phyloP scores from a whole-genome alignment of 2,888 invertebrate species.

The Marronus borbonicus region DNA sequence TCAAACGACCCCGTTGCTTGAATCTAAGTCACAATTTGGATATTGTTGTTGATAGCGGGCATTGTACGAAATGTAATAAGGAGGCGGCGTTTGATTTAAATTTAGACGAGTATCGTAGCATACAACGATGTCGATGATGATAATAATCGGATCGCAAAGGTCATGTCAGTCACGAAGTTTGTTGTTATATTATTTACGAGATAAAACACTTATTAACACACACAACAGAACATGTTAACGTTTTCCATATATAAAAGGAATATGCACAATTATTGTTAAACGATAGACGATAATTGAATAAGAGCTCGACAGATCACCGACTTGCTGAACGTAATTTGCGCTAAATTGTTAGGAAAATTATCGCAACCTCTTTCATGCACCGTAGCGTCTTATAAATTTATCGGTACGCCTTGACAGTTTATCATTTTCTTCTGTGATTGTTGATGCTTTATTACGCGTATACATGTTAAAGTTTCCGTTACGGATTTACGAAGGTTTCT shows the following conservation, averaged over 20 bases:
- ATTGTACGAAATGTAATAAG: background rate
- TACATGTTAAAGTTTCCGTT: no score
- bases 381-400: background rate
- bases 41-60: background rate
- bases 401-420: background rate
- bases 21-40: background rate
- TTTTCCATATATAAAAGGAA: background rate
- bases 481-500: no score
- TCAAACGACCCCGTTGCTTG: background rate
- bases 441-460: background rate
- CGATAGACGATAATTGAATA: background rate
- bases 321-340: background rate
- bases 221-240: conserved; percentile 5
- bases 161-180: conserved; percentile 36
- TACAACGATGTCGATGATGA: background rate
- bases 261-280: conserved; percentile 13
- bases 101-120: background rate
- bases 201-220: conserved; percentile 37
- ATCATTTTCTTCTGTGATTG: background rate
- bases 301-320: background rate
- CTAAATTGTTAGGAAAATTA: conserved; percentile 10
- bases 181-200: conserved; percentile 30
- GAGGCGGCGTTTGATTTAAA: background rate
- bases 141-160: conserved; percentile 33
- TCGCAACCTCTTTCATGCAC: background rate